These are phyloP conservation scores for Hydrolagus colliei DNA, from an alignment of 2,797 vertebrate species.

Conservation along the genomic window DNA sequence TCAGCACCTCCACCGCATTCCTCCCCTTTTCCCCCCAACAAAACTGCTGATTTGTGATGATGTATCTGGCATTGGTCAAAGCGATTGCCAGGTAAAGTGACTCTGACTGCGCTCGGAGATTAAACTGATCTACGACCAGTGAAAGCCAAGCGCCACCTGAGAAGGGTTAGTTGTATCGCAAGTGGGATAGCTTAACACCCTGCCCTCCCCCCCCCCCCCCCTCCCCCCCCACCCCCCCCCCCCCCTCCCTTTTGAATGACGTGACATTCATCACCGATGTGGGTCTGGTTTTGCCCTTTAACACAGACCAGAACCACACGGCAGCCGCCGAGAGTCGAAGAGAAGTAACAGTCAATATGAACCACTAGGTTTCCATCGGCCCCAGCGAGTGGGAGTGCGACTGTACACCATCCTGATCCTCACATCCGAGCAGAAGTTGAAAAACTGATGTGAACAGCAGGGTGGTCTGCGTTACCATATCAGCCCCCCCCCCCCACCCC, in stretches of 20 bases:
- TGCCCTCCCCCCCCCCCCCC: neutral
- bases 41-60: neutral
- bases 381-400: conserved; percentile 46
- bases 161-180: neutral
- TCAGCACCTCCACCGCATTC: conserved; percentile 31
- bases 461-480: conserved; percentile 69
- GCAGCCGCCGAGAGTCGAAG: neutral
- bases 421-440: conserved; percentile 67
- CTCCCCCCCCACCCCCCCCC: too few relatives aligned
- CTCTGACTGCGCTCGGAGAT: conserved; percentile 2
- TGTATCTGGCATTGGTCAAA: conserved; percentile 24
- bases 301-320: neutral
- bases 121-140: conserved; percentile 16
- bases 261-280: neutral
- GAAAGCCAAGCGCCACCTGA: neutral
- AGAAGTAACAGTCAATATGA: conserved; percentile 44
- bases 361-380: conserved; percentile 44
- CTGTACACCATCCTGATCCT: conserved; percentile 54
- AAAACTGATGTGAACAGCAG: conserved; percentile 57
- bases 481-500: conserved; percentile 50
- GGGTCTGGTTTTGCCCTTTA: neutral
- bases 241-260: neutral
- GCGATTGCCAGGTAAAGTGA: conserved; percentile 26
- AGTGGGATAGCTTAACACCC: neutral
- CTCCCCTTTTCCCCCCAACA: conserved; percentile 3